Conservation (phyloP, 2,113 vertebrate genomes). For the Daphoenositta chrysoptera region DNA sequence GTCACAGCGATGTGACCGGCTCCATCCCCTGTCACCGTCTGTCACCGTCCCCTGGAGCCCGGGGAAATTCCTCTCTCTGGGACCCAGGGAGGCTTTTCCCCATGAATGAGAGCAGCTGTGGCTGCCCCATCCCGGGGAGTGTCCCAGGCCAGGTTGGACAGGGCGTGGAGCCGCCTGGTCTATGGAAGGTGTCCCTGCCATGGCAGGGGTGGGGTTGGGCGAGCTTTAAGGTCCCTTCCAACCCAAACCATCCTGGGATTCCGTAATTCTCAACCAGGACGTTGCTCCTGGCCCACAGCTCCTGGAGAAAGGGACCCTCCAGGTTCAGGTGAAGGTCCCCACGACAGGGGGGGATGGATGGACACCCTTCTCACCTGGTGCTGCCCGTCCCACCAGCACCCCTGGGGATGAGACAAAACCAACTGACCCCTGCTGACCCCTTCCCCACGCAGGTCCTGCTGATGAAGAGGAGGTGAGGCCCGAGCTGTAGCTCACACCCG, state of each 20-base stretch:
- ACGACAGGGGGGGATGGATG: fast-evolving
- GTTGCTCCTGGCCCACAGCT: fast-evolving
- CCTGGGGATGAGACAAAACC: neutral
- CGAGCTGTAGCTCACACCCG: neutral
- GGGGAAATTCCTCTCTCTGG: neutral
- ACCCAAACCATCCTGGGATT: neutral
- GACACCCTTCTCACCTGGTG: fast-evolving
- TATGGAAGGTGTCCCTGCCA: neutral
- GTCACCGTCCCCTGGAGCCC: neutral
- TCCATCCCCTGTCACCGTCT: neutral
- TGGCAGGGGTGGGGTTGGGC: neutral
- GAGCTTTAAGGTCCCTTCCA: neutral
- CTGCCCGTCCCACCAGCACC: fast-evolving
- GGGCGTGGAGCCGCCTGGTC: neutral
- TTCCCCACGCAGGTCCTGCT: constrained; percentile 29
- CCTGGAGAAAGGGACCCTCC: neutral
- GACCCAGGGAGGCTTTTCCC: neutral
- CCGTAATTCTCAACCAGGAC: neutral
- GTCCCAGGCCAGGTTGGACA: fast-evolving
- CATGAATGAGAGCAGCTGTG: neutral
- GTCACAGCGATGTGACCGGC: fast-evolving
- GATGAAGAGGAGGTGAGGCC: constrained; percentile 64
- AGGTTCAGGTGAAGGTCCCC: neutral
- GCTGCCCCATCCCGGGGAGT: neutral
- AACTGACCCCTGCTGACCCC: neutral